Evolutionary conservation across 2,113 vertebrate species (phyloP), one percentile per base, ranked within the genome.

Genomic region (Struthio camelus): DNA sequence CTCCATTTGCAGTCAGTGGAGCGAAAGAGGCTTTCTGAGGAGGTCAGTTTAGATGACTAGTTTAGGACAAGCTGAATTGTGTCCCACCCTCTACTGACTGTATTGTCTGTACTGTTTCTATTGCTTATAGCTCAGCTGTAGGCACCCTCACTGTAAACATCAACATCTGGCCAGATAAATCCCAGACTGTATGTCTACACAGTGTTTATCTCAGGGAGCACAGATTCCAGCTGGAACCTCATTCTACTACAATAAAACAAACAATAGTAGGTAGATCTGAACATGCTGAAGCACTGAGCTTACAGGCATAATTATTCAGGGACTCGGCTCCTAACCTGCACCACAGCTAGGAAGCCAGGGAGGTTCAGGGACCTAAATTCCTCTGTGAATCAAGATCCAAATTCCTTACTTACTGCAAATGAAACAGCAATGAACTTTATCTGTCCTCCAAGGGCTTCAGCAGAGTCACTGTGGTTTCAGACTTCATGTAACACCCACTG

Each of bases 341-440:
- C 61, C 70, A 85, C 30, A 85, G 61, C 53, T 53, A 24, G 75
- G 23, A 89, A 94, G 82, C 11, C 51, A 44, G 70, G 53, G 79
- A 54, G 75, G 93, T 23, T 32, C 38, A 44, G 62, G n/a, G 59
- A 40, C 38, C 4, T 59, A 75, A 87, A 91, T 36, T 58, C 17
- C 11, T 65, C 19, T 65, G 38, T 40, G 66, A 48, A 76, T 66
- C 30, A 86, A 93, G 67, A 88, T 87, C 32, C 87, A 82, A 91
- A 85, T 65, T 76, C 24, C 70, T 66, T 67, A 69, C 28, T 96
- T 96, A 91, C 85, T 89, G 91, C 85, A 96, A 96, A 15, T 38
- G 27, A 80, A 73, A 72, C 18, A 91, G 85, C 75, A 85, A 32
- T 90, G 85, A 93, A 48, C 91, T 91, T 92, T 76, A 80, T 20